Evolutionary conservation across 92 coral and sea anemone species (phyloP).

Genomic region (Meandrina meandrites): DNA sequence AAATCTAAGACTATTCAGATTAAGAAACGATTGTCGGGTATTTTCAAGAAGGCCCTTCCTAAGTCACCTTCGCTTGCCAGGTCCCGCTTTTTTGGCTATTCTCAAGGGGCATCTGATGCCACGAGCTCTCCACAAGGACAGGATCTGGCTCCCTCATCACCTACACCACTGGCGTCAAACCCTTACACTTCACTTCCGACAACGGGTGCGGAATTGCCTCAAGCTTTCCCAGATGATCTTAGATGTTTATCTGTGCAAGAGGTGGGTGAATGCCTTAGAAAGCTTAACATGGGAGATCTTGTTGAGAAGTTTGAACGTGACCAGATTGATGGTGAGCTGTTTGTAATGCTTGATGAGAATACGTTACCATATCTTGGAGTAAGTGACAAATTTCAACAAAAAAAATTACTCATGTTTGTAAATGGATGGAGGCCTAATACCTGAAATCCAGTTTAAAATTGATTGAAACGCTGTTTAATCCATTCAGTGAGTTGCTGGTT

Average conservation of each 20-base stretch:
- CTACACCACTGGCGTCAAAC: no score
- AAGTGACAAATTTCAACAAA: background rate
- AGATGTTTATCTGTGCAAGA: conserved; percentile 30
- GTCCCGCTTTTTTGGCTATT: background rate
- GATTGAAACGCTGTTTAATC: background rate
- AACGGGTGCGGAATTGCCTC: background rate
- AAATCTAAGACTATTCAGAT: background rate
- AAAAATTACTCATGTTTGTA: background rate
- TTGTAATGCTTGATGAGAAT: conserved; percentile 11
- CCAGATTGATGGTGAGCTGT: conserved; percentile 51
- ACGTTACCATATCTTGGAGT: conserved; percentile 30
- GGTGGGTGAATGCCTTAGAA: conserved; percentile 42
- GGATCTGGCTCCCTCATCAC: background rate
- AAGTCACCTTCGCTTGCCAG: background rate
- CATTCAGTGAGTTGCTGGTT: no score
- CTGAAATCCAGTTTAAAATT: background rate
- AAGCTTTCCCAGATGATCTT: conserved; percentile 44
- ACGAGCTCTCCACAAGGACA: background rate
- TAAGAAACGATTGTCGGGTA: background rate
- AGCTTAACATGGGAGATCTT: conserved; percentile 37
- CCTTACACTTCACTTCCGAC: background rate
- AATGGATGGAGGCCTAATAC: conserved; percentile 15
- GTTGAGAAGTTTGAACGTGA: conserved; percentile 30
- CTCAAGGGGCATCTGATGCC: background rate
- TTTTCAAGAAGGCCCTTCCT: background rate